phyloP scores from a whole-genome alignment of 2,113 vertebrate genomes.

The Aegithalos caudatus region DNA sequence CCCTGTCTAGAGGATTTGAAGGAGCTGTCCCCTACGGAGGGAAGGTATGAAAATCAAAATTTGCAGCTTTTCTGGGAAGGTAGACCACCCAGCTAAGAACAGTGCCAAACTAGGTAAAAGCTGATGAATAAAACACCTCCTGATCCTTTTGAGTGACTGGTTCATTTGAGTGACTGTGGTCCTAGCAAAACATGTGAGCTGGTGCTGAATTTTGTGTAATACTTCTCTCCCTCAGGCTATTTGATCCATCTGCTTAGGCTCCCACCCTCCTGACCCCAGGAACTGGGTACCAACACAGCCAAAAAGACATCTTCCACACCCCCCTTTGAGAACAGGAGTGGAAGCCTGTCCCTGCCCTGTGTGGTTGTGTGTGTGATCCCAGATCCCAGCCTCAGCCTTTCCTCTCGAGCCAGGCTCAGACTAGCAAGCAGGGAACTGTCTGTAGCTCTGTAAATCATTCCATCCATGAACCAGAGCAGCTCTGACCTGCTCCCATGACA shows the following conservation, averaged over 20 bases:
- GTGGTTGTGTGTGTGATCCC: fast-evolving
- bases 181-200: background rate
- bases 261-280: background rate
- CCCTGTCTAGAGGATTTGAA: slow-evolving; percentile 89
- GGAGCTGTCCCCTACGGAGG: slow-evolving; percentile 92
- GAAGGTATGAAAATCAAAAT: slow-evolving; percentile 78
- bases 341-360: background rate
- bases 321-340: background rate
- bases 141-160: background rate
- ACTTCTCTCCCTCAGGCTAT: background rate
- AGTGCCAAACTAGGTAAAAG: background rate
- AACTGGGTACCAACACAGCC: background rate
- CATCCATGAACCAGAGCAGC: background rate
- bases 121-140: background rate
- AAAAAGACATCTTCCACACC: background rate
- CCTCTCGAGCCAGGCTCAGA: background rate
- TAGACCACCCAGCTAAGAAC: background rate
- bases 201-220: background rate
- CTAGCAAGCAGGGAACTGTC: background rate
- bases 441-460: fast-evolving
- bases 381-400: background rate
- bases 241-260: background rate
- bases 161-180: background rate
- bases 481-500: background rate
- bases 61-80: background rate